phyloP scores from a whole-genome alignment of 2,113 vertebrate genomes.

The Larimichthys crocea region DNA sequence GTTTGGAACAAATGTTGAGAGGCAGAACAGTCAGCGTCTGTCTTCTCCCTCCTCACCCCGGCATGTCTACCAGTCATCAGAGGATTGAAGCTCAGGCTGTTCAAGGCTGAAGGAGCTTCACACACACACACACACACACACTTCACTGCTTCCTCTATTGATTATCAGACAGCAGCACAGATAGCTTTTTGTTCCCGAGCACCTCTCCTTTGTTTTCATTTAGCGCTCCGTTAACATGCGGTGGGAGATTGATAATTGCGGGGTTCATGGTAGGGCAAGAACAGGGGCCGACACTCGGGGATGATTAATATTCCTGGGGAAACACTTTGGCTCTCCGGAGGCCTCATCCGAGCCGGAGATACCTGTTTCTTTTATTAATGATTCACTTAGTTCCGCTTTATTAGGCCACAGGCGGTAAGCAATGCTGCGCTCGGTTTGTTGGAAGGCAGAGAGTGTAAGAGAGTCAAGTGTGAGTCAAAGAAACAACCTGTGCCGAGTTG shows the following conservation, averaged over 20 bases:
- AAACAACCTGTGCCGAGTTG: conserved; percentile 44
- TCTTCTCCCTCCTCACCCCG: conserved; percentile 10
- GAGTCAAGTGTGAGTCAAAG: conserved; percentile 30
- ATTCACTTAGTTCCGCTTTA: conserved; percentile 80
- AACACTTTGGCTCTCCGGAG: conserved; percentile 49
- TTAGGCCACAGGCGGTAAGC: conserved; percentile 60
- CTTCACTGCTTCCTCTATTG: conserved; percentile 49
- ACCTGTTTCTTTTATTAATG: conserved; percentile 82
- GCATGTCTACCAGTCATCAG: conserved; percentile 24
- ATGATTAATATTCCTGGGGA: conserved; percentile 68
- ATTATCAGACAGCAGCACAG: conserved; percentile 64
- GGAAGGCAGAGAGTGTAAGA: not conserved
- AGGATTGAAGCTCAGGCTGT: conserved; percentile 16
- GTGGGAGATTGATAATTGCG: conserved; percentile 66
- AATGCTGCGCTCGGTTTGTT: conserved; percentile 24
- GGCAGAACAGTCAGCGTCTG: conserved; percentile 31
- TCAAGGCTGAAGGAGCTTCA: conserved; percentile 28
- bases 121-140: conserved; percentile 17
- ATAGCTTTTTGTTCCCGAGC: conserved; percentile 52
- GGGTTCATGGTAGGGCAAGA: conserved; percentile 25
- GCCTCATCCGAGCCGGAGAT: conserved; percentile 50
- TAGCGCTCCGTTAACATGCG: conserved; percentile 64
- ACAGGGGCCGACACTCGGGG: not conserved
- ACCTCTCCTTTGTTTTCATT: conserved; percentile 79
- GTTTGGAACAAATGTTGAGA: conserved; percentile 46